These are phyloP conservation scores for Platycnemis pennipes DNA, from an alignment of 2,888 invertebrate species.

Conservation along the genomic window DNA sequence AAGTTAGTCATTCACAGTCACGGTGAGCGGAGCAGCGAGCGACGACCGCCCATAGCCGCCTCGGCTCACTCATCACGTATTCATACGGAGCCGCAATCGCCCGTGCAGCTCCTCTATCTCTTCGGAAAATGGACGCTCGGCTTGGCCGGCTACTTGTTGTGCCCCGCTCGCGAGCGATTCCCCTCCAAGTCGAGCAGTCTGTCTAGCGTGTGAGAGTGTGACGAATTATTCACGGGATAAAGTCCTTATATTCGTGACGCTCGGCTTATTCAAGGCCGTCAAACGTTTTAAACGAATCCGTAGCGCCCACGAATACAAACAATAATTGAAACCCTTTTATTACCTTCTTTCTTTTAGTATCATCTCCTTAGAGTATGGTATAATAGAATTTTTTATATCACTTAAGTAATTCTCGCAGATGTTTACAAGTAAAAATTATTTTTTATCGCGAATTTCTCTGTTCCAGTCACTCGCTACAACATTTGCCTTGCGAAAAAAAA, in stretches of 20 bases:
- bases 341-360: too few species aligned
- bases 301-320: too few species aligned
- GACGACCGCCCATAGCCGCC: background rate
- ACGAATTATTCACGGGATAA: background rate
- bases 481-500: too few species aligned
- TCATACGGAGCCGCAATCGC: constrained; percentile 1
- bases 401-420: too few species aligned
- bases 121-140: background rate
- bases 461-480: too few species aligned
- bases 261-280: background rate
- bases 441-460: too few species aligned
- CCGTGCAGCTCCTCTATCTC: background rate
- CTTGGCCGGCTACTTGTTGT: background rate
- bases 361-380: too few species aligned
- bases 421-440: too few species aligned
- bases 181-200: background rate
- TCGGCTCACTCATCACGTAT: background rate
- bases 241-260: background rate
- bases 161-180: background rate
- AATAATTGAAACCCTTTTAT: too few species aligned
- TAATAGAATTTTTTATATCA: too few species aligned
- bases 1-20: background rate
- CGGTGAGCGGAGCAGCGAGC: background rate
- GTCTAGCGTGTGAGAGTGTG: background rate
- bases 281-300: background rate